Percentiles rank a stretch among this genome's conserved stretches.
phyloP scores from a whole-genome alignment of 2,113 vertebrate genomes.

The Gymnarchus niloticus region DNA sequence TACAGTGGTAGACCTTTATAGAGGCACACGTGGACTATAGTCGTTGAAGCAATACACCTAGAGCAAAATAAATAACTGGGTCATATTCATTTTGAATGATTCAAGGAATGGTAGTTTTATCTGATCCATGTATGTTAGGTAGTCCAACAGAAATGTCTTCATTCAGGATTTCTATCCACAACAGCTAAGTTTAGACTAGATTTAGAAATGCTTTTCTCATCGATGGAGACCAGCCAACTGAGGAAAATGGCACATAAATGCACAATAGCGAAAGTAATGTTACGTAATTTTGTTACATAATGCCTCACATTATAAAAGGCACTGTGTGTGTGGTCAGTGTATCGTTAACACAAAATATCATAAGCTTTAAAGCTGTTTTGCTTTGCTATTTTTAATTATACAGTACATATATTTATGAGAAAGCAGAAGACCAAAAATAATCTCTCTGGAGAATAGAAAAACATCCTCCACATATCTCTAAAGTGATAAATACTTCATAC shows the following conservation, averaged over 20 bases:
- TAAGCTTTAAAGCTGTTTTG: background rate
- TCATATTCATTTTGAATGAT: slow-evolving; percentile 6
- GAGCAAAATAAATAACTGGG: background rate
- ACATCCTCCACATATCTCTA: background rate
- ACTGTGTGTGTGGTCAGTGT: background rate
- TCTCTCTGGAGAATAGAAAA: background rate
- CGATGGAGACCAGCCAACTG: too few species aligned
- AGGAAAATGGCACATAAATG: background rate
- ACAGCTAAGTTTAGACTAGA: background rate
- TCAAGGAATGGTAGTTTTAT: background rate
- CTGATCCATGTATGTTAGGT: background rate
- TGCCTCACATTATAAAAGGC: background rate
- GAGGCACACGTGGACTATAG: background rate
- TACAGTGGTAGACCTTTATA: background rate
- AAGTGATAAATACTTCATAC: background rate
- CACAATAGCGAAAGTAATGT: background rate
- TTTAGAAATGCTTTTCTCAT: background rate
- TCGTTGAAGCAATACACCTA: background rate
- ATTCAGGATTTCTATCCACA: background rate
- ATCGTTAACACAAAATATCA: background rate
- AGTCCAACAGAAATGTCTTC: background rate
- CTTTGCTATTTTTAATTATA: background rate
- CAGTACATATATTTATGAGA: background rate
- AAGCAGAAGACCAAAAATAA: background rate
- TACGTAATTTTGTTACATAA: background rate